Percentiles rank a stretch among this genome's conserved stretches.
Conservation (phyloP, 2,113 vertebrate species). For the Ranitomeya variabilis region DNA sequence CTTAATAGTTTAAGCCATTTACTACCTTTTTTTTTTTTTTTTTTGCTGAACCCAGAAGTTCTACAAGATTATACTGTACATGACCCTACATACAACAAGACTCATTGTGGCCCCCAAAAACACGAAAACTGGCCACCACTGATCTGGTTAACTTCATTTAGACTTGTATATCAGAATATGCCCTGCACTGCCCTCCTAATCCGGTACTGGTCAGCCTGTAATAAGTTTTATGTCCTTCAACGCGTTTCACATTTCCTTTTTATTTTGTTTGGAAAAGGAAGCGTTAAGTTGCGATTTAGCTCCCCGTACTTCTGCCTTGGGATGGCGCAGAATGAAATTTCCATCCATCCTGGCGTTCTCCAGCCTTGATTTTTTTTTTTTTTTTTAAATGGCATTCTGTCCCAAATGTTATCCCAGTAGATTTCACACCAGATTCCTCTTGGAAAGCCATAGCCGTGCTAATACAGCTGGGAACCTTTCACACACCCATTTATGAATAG, state of each 20-base stretch:
- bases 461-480: constrained; percentile 47
- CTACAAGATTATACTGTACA: no score
- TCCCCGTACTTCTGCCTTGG: neutral
- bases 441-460: constrained; percentile 38
- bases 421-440: constrained; percentile 47
- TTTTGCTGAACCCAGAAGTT: no score
- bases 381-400: constrained; percentile 9
- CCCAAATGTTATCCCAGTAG: constrained; percentile 35
- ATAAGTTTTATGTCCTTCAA: no score
- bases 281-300: neutral
- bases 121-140: no score
- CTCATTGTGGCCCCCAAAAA: no score
- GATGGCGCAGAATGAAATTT: constrained; percentile 15
- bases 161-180: no score
- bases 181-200: no score
- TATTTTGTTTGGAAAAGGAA: neutral
- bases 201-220: no score
- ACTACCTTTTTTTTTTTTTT: no score
- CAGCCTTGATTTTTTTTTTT: neutral
- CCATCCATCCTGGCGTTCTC: neutral
- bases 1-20: no score
- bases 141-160: no score
- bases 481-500: constrained; percentile 45
- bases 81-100: no score
- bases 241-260: neutral